phyloP scores from a whole-genome alignment of 2,113 vertebrate genomes.

The Chrysochloris asiatica region DNA sequence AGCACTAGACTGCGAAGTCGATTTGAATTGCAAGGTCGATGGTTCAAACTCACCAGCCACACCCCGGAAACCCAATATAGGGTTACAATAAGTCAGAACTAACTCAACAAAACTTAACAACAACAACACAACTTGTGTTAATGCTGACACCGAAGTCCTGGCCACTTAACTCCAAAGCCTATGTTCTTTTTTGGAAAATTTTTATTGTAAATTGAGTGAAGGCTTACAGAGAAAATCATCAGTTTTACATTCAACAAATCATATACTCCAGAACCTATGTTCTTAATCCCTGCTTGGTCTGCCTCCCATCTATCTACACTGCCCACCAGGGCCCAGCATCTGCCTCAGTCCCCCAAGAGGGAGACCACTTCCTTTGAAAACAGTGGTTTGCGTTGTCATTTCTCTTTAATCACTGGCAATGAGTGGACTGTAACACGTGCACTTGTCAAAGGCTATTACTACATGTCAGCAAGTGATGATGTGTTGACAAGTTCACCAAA shows the following conservation, averaged over 20 bases:
- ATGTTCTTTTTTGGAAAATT: too few species aligned
- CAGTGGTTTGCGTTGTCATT: background rate
- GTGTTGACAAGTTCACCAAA: background rate
- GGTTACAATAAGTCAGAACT: too few species aligned
- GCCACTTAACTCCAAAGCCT: background rate
- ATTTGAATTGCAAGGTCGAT: too few species aligned
- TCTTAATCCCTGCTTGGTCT: background rate
- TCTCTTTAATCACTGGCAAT: background rate
- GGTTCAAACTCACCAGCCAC: too few species aligned
- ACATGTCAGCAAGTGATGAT: background rate
- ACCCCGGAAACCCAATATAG: too few species aligned
- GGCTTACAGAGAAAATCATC: too few species aligned
- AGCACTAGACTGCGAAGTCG: too few species aligned
- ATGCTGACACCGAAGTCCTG: background rate
- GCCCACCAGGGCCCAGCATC: rapidly evolving
- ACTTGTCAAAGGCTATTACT: conserved; percentile 13
- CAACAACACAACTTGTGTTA: too few species aligned
- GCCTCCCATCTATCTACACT: background rate
- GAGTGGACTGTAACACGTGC: background rate
- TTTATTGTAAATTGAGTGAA: too few species aligned
- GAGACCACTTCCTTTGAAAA: conserved; percentile 1
- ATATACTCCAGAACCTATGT: background rate
- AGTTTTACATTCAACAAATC: too few species aligned
- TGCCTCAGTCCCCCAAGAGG: background rate
- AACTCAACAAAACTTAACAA: too few species aligned